A percentile compares a stretch with the other conserved stretches of the same genome.
Evolutionary conservation across 2,888 invertebrate genomes (phyloP).

Genomic region (Drosophila austrosaltans): DNA sequence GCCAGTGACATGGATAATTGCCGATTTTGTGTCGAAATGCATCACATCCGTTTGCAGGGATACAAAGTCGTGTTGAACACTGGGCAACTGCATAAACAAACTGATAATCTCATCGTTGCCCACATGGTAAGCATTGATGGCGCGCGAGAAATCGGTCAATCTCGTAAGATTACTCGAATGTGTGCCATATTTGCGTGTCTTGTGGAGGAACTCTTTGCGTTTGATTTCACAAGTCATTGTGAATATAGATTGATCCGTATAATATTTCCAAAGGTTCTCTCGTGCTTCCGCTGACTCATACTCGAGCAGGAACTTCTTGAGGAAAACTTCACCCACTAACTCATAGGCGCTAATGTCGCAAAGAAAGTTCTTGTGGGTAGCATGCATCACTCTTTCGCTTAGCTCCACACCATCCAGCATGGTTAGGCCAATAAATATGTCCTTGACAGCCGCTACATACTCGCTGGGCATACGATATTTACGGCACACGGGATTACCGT

Average conservation of each 20-base stretch:
- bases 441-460: constrained; percentile 70
- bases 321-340: constrained; percentile 70
- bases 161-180: constrained; percentile 65
- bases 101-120: constrained; percentile 72
- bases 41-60: constrained; percentile 74
- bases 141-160: constrained; percentile 54
- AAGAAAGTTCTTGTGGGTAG: constrained; percentile 75
- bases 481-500: constrained; percentile 79
- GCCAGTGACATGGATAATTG: constrained; percentile 51
- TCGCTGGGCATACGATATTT: constrained; percentile 74
- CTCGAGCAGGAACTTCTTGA: constrained; percentile 67
- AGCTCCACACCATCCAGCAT: constrained; percentile 78
- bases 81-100: constrained; percentile 72
- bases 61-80: constrained; percentile 69
- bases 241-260: constrained; percentile 69
- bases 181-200: constrained; percentile 72
- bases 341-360: constrained; percentile 77
- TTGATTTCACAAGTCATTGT: constrained; percentile 71
- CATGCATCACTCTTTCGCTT: constrained; percentile 54
- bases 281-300: constrained; percentile 69
- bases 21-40: constrained; percentile 43
- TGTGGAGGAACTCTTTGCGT: constrained; percentile 35
- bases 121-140: constrained; percentile 60
- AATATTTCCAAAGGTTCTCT: constrained; percentile 47
- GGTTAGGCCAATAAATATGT: constrained; percentile 71